Evolutionary conservation across 1,140 invertebrate species (phyloP), one percentile per base, ranked within the genome.

Genomic region (Micrasema minimum): DNA sequence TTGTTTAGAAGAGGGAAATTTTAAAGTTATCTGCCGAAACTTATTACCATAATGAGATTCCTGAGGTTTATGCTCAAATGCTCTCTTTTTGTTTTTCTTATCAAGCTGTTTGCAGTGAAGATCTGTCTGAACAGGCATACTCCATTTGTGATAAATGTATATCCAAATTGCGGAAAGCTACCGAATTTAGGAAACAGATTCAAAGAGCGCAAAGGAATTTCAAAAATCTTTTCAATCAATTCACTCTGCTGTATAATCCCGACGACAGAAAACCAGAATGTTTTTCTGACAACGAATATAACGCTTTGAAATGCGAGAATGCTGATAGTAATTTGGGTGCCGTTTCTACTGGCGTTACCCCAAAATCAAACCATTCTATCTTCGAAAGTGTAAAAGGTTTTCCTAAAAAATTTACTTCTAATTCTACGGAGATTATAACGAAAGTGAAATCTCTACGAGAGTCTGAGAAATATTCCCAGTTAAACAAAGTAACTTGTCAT

Each of bases 11-110:
- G 26, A 55, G 16, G 51, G 51, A 14, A 11, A 55, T 55, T 61
- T 61, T 61, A 45, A 43, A 61, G 37, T 61, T 41, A n/a, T 61
- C 2, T 61, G n/a, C 11, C 37, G n/a, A 41, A 11, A 45, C 41
- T 43, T 61, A 61, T 14, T 41, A 61, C 12, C 37, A 61, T 45
- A 43, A 61, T 22, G 41, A 61, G 2, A 18, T 20, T 14, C 57
- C 57, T 18, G 41, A 61, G 22, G 37, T 37, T 7, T 43, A 61
- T 41, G 35, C 41, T 1, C 26, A 55, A 31, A 61, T 41, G 41
- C 23, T 61, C 9, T 61, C 37, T 11, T 61, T 41, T 14, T 43
- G 41, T 22, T 41, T 61, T 43, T 41, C 57, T 18, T 43, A 18
- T 22, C 35, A 61, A 43, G 11, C 20, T 20, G 23, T 16, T 43